Evolutionary conservation across 2,113 vertebrate genomes (phyloP), one percentile per base, ranked within the genome.

Genomic region (Aspiorhynchus laticeps): DNA sequence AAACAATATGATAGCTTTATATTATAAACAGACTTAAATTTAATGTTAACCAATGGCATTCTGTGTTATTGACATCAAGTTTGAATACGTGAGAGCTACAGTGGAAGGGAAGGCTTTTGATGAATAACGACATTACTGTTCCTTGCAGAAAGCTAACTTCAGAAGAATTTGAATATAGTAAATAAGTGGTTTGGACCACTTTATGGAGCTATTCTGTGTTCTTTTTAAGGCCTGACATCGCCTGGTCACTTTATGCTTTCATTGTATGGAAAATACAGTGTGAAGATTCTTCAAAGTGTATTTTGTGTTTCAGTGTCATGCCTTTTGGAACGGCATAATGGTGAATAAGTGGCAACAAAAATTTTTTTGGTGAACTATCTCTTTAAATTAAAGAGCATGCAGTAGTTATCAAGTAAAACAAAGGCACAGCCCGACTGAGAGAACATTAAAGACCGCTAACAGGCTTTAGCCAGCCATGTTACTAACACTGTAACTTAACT

Each of bases 401-500:
- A 15, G 11, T 46, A 8, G 11, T 46, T 17, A 28, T 46, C 41
- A 26, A 76, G 12, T 76, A 46, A 48, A 46, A 75, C 51, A 74
- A n/a, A 24, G 26, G n/a, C 26, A 63, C 67, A 82, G 78, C 78
- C 28, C n/a, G 53, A 67, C 65, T 71, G 41, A 83, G 14, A 15
- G 4, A 28, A 43, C 7, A 83, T 76, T 67, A 86, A 69, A 78
- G 53, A 87, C 15, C 9, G 43, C 83, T 88, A 84, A 91, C 69
- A 85, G 65, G 88, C 88, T 86, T 86, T 86, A 69, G 67, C 82
- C 63, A 85, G 26, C 28, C 86, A 33, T 83, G n/a, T 71, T n/a
- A 85, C 86, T 89, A 87, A 89, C 85, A 38, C 24, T 33, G n/a
- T 53, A 36, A 76, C 26, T n/a, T 75, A 48, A 46, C 31, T 71